Percentiles rank a stretch among this genome's conserved stretches.
phyloP scores from a whole-genome alignment of 2,113 vertebrate species.

The Odocoileus virginianus region DNA sequence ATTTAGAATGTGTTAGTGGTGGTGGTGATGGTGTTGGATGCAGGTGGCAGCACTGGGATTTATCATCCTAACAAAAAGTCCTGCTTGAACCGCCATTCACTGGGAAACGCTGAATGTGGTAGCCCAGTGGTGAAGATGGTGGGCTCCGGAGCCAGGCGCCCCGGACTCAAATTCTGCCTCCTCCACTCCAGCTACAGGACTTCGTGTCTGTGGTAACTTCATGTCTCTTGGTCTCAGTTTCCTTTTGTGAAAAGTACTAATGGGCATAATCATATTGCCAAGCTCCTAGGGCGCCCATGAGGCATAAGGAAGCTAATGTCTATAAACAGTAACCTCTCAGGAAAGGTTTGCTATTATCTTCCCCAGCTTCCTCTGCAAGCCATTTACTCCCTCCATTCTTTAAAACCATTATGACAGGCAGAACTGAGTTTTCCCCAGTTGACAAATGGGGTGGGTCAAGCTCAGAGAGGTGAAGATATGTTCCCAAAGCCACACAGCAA shows the following conservation, averaged over 20 bases:
- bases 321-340: not conserved
- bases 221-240: not conserved
- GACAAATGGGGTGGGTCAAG: not conserved
- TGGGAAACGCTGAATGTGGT: not conserved
- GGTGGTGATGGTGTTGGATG: accelerated
- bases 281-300: not conserved
- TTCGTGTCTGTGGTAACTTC: not conserved
- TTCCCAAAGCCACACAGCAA: not conserved
- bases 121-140: not conserved
- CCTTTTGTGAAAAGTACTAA: not conserved
- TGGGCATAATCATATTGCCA: not conserved
- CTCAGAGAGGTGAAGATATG: not conserved
- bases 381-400: not conserved
- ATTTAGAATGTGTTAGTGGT: too few relatives aligned
- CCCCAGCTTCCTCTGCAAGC: not conserved
- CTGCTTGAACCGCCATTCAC: not conserved
- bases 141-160: not conserved
- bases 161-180: not conserved
- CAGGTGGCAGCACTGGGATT: accelerated
- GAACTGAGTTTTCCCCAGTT: not conserved
- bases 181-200: not conserved
- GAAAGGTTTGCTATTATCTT: not conserved
- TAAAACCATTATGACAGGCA: not conserved
- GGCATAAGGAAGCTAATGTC: not conserved
- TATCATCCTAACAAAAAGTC: not conserved